A percentile compares a stretch with the other conserved stretches of the same genome.
Conservation (phyloP, 2,888 invertebrate species). For the Leptopterna dolabrata region DNA sequence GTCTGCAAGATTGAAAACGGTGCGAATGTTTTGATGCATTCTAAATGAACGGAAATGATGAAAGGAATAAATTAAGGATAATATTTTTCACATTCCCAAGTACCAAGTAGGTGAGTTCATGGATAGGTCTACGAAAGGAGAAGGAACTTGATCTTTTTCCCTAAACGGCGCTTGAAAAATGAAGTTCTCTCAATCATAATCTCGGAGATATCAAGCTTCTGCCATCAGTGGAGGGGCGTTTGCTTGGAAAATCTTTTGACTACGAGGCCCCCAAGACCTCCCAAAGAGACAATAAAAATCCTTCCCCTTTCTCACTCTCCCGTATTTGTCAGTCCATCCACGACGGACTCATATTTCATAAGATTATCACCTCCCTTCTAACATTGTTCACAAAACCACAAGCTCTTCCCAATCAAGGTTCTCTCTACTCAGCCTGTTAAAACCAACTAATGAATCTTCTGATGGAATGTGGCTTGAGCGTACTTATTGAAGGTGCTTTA, state of each 20-base stretch:
- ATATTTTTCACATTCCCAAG: too few relatives aligned
- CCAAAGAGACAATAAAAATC: constrained; percentile 51
- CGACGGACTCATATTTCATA: constrained; percentile 47
- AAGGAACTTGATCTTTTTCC: too few relatives aligned
- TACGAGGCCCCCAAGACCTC: constrained; percentile 10
- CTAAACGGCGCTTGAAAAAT: not conserved
- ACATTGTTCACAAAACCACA: constrained; percentile 49
- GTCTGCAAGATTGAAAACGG: too few relatives aligned
- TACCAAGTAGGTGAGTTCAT: too few relatives aligned
- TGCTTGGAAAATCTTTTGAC: not conserved
- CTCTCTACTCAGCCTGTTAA: constrained; percentile 17
- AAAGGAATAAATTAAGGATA: too few relatives aligned
- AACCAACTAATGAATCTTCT: constrained; percentile 45
- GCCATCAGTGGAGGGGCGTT: not conserved
- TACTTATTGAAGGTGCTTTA: constrained; percentile 14
- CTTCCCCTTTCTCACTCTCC: not conserved
- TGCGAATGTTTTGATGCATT: too few relatives aligned
- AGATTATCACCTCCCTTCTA: constrained; percentile 46
- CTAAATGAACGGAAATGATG: too few relatives aligned
- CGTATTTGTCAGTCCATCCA: constrained; percentile 42
- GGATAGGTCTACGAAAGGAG: too few relatives aligned
- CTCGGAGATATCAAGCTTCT: constrained; percentile 34
- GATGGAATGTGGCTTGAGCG: constrained; percentile 22
- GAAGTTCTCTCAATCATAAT: constrained; percentile 4
- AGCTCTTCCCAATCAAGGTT: constrained; percentile 12